phyloP scores from a whole-genome alignment of 2,797 vertebrate genomes.

The Sebastiscus albofasciatus region DNA sequence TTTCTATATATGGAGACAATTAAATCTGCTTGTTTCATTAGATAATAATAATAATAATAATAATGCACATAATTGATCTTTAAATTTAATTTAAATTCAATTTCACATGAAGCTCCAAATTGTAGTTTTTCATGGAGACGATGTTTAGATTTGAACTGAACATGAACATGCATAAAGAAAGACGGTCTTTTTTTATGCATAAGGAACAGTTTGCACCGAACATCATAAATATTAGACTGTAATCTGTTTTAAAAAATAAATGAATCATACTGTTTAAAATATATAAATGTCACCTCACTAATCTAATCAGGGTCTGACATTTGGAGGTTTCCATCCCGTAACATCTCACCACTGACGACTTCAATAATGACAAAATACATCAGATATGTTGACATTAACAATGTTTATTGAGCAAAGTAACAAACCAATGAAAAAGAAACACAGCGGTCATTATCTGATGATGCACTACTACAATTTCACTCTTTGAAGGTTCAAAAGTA shows the following conservation, averaged over 20 bases:
- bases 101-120: background rate
- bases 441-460: background rate
- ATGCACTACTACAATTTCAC: background rate
- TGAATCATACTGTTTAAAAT: background rate
- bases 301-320: background rate
- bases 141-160: background rate
- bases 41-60: background rate
- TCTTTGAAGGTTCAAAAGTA: background rate
- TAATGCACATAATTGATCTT: background rate
- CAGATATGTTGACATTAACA: constrained; percentile 22
- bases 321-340: background rate
- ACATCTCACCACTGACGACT: background rate
- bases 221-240: background rate
- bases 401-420: constrained; percentile 74
- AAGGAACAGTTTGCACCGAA: background rate
- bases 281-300: background rate
- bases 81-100: background rate
- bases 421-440: constrained; percentile 25
- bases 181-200: background rate
- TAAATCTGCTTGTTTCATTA: background rate
- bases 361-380: background rate
- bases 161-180: background rate
- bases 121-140: background rate
- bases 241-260: background rate
- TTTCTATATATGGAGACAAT: background rate